Evolutionary conservation across 1,140 invertebrate genomes (phyloP), one percentile per base, ranked within the genome.

Genomic region (Adelges cooleyi): DNA sequence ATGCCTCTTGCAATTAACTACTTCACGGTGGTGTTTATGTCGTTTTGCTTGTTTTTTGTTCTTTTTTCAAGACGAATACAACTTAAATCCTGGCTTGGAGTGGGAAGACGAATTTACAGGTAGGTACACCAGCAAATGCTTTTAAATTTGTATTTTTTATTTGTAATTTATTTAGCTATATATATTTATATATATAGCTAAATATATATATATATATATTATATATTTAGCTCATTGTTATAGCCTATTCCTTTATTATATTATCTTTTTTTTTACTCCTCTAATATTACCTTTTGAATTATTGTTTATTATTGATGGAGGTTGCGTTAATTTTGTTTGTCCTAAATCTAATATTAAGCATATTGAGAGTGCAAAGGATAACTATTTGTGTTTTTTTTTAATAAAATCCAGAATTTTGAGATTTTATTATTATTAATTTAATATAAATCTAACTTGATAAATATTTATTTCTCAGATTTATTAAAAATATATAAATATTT

Each of bases 21-120:
- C 66, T 67, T 67, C 66, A 49, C 53, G 54, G 65, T 72, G 69
- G 71, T 71, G 71, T 70, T 72, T 72, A 68, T 71, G 67, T 65
- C 54, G 53, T 65, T 68, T 69, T 46, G 53, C 69, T 80, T 80
- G 75, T 77, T 78, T 33, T 77, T 78, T 76, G 74, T 82, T 84
- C 85, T 82, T 84, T 84, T 80, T 86, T 85, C 85, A 90, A 93
- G 90, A 92, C 84, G 90, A 92, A 84, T 93, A 93, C 89, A 93
- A 93, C 91, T 88, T 93, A 86, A 93, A 92, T 85, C 90, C 90
- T 82, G 89, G 89, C 89, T 92, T 96, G 93, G 93, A 97, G 83
- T 98, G 94, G 93, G 94, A 98, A 85, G 93, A 96, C 90, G 93
- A 98, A 82, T 96, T 96, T 81, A 91, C 90, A 94, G 91, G 91